Percentiles rank a stretch among this genome's conserved stretches.
Conservation (phyloP, 2,113 vertebrate genomes). For the Solenodon paradoxus region DNA sequence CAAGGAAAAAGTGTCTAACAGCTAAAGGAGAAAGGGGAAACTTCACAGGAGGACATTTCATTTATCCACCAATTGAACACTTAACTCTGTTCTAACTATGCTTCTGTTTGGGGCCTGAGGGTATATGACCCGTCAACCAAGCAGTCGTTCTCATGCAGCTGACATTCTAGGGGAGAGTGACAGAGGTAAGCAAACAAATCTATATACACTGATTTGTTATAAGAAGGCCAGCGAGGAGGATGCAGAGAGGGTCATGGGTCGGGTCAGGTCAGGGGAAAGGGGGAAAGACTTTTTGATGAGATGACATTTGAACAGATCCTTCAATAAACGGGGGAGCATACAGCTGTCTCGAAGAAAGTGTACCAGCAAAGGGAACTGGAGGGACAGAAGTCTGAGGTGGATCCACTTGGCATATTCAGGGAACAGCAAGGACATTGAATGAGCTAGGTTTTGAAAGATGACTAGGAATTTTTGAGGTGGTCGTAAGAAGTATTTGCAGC, state of each 20-base stretch:
- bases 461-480: not conserved
- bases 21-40: not conserved
- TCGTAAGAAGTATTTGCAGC: not conserved
- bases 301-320: not conserved
- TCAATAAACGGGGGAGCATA: not conserved
- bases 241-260: not conserved
- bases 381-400: not conserved
- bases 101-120: not conserved
- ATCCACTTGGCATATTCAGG: not conserved
- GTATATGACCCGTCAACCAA: not conserved
- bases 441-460: not conserved
- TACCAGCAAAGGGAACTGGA: not conserved
- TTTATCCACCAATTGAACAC: not conserved
- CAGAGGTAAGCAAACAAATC: not conserved
- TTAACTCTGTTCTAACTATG: not conserved
- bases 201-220: not conserved
- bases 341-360: not conserved
- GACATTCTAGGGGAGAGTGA: not conserved
- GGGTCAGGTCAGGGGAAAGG: no score
- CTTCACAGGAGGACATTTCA: not conserved
- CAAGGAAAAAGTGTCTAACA: not conserved
- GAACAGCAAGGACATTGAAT: not conserved
- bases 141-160: not conserved
- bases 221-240: not conserved
- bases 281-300: not conserved